Evolutionary conservation across 2,888 invertebrate genomes (phyloP), one percentile per base, ranked within the genome.

Genomic region (Eilema sororculum): DNA sequence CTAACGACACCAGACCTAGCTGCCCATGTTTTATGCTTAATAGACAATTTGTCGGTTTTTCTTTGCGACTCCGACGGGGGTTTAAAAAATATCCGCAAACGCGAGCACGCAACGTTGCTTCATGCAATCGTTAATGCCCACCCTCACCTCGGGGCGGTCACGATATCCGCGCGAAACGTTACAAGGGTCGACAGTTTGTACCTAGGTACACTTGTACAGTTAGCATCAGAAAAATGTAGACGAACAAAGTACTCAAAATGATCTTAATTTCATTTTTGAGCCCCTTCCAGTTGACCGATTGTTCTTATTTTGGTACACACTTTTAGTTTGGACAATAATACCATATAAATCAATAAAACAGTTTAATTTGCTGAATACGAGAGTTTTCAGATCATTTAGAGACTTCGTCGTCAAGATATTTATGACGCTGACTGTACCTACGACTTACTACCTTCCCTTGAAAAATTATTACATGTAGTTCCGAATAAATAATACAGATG

Each of bases 71-170:
- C 37, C 37, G 16, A 8, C 41, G 30, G 56, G 65, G 66, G 60
- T 46, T 71, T 69, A 79, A 82, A 77, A 77, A 68, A 72, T 74
- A 52, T 74, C 65, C 64, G 68, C 67, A 67, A 71, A 81, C 78
- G 76, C 69, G 69, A 73, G 76, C 85, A 84, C 83, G 83, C 84
- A 78, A 85, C 65, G 65, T 65, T 73, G 73, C 67, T 80, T 81
- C 83, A 80, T 85, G 83, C 83, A 85, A 81, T 82, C 84, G 85
- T 88, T 84, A 86, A 84, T 86, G 80, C n/a, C 77, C 62, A 69
- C 82, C 84, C 84, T 67, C 69, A 75, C 84, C 84, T 67, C 69
- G 76, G 77, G 79, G 80, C 82, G 69, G 78, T 75, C 83, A 81
- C 80, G 81, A 75, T 77, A 79, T 72, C 71, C 64, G 74, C 76